A percentile compares a stretch with the other conserved stretches of the same genome.
Conservation (phyloP, 2,113 vertebrate species). For the Eclectus roratus region DNA sequence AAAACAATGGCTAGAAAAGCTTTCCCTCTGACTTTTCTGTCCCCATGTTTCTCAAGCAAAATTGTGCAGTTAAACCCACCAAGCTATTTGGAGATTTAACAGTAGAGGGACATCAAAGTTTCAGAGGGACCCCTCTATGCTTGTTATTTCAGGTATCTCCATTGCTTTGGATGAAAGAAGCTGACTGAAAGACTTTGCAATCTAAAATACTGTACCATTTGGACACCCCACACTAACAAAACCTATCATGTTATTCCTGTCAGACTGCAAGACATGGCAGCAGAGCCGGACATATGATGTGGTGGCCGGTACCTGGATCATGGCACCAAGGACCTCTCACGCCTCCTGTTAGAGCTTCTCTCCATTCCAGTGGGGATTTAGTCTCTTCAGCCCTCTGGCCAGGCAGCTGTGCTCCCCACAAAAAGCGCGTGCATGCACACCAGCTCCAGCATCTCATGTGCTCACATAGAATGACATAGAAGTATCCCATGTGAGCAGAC, state of each 20-base stretch:
- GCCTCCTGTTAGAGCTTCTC: constrained; percentile 85
- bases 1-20: not conserved
- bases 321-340: constrained; percentile 84
- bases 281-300: not conserved
- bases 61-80: not conserved
- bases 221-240: not conserved
- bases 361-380: constrained; percentile 83
- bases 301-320: constrained; percentile 78
- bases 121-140: not conserved
- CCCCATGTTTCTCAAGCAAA: not conserved
- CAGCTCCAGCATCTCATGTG: constrained; percentile 81
- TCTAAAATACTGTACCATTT: not conserved
- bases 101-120: not conserved
- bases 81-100: not conserved
- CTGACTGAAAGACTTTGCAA: not conserved
- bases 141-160: not conserved
- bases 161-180: not conserved
- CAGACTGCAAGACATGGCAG: not conserved
- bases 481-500: not conserved
- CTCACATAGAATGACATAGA: not conserved
- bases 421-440: constrained; percentile 84
- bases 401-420: constrained; percentile 87
- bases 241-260: accelerated
- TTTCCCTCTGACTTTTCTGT: not conserved
- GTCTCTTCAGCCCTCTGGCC: constrained; percentile 71